Conservation (phyloP, 1,140 invertebrate species). For the Zaprionus taronus region DNA sequence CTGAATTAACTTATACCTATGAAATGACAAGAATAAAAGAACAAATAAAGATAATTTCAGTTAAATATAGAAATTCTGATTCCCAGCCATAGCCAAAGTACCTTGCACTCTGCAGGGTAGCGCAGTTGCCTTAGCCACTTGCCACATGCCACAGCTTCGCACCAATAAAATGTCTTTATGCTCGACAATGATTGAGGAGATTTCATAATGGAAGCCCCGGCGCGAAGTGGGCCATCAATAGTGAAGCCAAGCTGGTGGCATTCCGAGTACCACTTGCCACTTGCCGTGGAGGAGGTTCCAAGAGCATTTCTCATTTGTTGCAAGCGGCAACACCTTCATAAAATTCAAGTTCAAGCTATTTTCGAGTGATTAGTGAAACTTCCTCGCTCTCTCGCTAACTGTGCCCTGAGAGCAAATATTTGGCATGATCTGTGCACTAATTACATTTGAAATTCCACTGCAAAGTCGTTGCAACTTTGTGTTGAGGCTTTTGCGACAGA, state of each 20-base stretch:
- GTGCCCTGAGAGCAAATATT: no score
- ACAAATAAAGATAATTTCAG: background rate
- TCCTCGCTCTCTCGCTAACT: no score
- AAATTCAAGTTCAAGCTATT: conserved; percentile 34
- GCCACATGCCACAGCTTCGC: background rate
- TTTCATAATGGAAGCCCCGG: conserved; percentile 58
- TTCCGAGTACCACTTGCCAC: background rate
- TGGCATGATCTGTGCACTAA: conserved; percentile 63
- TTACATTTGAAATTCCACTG: conserved; percentile 57
- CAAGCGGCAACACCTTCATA: conserved; percentile 46
- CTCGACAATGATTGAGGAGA: conserved; percentile 71
- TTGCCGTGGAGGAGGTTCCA: background rate
- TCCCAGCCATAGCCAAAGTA: background rate
- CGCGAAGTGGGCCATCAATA: conserved; percentile 16
- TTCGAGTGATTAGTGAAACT: conserved; percentile 46
- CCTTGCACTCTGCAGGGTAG: background rate
- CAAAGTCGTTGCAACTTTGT: conserved; percentile 25
- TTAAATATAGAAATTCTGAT: background rate
- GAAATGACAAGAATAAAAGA: background rate
- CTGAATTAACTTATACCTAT: background rate
- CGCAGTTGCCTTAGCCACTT: conserved; percentile 2
- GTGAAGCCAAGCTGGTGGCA: conserved; percentile 8
- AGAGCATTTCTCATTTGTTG: conserved; percentile 17
- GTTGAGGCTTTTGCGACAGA: conserved; percentile 49
- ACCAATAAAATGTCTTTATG: conserved; percentile 68